Evolutionary conservation across 30 jellyfish, hydroid and myxozoan genomes (phyloP), one percentile per base, ranked within the genome.

Genomic region (Morbakka virulenta): DNA sequence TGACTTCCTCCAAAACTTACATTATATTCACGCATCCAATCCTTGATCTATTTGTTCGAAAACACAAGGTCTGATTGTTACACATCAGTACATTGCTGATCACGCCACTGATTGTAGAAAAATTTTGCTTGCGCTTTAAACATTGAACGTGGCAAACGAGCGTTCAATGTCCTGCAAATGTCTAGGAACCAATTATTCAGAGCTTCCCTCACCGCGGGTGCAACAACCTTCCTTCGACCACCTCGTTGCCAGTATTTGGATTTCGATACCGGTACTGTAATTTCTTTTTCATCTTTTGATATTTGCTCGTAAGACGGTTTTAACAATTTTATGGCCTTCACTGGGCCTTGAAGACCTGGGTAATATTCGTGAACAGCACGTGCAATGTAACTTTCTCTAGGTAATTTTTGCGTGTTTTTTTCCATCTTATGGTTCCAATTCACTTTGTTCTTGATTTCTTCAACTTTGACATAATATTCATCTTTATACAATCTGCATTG

Each of bases 161-260:
- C 81, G 23, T 69, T 69, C 74, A 72, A 72, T 22, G 82, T 2
- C 49, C 62, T 82, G n/a, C 84, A 63, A 50, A 48, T 41, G 36
- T 69, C 81, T 14, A 72, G 49, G 82, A 72, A 50, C 83, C 84
- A 72, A 47, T 72, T 64, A 72, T 72, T n/a, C 20, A 50, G 50
- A 13, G 84, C 66, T 72, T 72, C 84, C 52, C 85, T 50, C 4
- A 72, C 82, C 23, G 84, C 25, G 34, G 84, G 84, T 47, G 84
- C 82, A 13, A 50, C 62, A 48, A 72, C 84, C 33, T 72, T 72
- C 81, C 84, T 72, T 47, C 84, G 82, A 29, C 84, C 84, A 41
- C 84, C 84, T 23, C n/a, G n/a, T n/a, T n/a, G n/a, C n/a, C n/a
- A n/a, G n/a, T n/a, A n/a, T n/a, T n/a, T n/a, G n/a, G n/a, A n/a